Conservation (phyloP, 30 jellyfish, hydroid and myxozoan genomes). For the Cassiopea xamachana region DNA sequence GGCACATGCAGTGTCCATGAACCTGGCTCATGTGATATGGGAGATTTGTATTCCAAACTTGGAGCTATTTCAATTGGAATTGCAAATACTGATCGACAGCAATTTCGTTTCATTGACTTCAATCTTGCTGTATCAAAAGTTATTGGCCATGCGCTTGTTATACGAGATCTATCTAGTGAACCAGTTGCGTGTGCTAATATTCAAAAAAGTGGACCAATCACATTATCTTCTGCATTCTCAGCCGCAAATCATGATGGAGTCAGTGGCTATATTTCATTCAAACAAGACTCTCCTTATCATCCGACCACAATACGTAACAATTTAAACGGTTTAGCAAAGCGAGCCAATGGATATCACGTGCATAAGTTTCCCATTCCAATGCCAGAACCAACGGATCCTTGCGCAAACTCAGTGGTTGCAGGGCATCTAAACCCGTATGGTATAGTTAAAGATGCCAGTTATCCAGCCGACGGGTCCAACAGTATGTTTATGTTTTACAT, state of each 20-base stretch:
- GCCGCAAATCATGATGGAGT: conserved; percentile 67
- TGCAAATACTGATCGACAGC: conserved; percentile 49
- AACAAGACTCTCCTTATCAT: conserved; percentile 89
- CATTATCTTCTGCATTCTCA: conserved; percentile 54
- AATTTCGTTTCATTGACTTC: conserved; percentile 36
- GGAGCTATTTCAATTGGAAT: conserved; percentile 69
- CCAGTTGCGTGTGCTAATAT: conserved; percentile 85
- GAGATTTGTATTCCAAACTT: conserved; percentile 76
- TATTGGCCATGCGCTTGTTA: conserved; percentile 65
- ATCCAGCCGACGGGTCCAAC: conserved; percentile 66
- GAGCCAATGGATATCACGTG: conserved; percentile 81
- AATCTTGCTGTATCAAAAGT: conserved; percentile 51
- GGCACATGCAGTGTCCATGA: conserved; percentile 74
- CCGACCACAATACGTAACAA: conserved; percentile 64
- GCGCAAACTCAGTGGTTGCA: conserved; percentile 82
- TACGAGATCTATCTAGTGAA: conserved; percentile 33
- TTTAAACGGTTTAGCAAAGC: conserved; percentile 53
- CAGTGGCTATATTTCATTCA: conserved; percentile 71
- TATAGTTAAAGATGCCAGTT: conserved; percentile 33
- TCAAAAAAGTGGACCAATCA: conserved; percentile 71
- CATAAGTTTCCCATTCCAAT: conserved; percentile 87
- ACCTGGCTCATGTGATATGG: conserved; percentile 75
- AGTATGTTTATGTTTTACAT: neutral
- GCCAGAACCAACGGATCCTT: conserved; percentile 64
- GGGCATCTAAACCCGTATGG: conserved; percentile 90